These are phyloP conservation scores for Drosophila equinoxialis DNA, from an alignment of 1,140 invertebrate species.

Conservation along the genomic window DNA sequence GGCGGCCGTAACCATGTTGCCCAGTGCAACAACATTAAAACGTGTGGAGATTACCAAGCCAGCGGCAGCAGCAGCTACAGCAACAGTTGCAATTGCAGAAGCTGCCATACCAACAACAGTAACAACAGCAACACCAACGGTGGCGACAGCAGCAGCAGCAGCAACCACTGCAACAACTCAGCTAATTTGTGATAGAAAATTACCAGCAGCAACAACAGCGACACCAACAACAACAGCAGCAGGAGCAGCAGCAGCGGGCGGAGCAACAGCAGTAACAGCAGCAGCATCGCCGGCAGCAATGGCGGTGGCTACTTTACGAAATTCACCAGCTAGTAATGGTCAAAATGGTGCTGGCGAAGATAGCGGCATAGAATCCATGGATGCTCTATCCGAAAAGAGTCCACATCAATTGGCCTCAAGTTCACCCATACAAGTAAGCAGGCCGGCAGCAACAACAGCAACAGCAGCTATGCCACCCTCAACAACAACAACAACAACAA, in stretches of 20 bases:
- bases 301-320: conserved; percentile 67
- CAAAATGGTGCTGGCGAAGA: conserved; percentile 89
- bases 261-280: conserved; percentile 1
- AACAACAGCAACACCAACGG: conserved; percentile 27
- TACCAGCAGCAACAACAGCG: conserved; percentile 35
- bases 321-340: conserved; percentile 84
- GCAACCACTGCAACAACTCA: conserved; percentile 45
- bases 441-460: conserved; percentile 17
- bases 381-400: conserved; percentile 95
- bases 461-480: conserved; percentile 16
- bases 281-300: conserved; percentile 37
- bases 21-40: conserved; percentile 77
- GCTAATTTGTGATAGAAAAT: conserved; percentile 64
- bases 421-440: conserved; percentile 73
- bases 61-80: conserved; percentile 25
- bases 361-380: conserved; percentile 96
- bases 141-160: conserved; percentile 26
- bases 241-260: not conserved
- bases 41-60: conserved; percentile 74
- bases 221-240: conserved; percentile 7
- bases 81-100: conserved; percentile 15
- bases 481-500: not conserved
- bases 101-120: conserved; percentile 28
- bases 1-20: conserved; percentile 78
- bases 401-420: conserved; percentile 90